A percentile compares a stretch with the other conserved stretches of the same genome.
These are phyloP conservation scores for Medauroidea extradentata DNA, from an alignment of 1,140 invertebrate genomes.

Conservation along the genomic window DNA sequence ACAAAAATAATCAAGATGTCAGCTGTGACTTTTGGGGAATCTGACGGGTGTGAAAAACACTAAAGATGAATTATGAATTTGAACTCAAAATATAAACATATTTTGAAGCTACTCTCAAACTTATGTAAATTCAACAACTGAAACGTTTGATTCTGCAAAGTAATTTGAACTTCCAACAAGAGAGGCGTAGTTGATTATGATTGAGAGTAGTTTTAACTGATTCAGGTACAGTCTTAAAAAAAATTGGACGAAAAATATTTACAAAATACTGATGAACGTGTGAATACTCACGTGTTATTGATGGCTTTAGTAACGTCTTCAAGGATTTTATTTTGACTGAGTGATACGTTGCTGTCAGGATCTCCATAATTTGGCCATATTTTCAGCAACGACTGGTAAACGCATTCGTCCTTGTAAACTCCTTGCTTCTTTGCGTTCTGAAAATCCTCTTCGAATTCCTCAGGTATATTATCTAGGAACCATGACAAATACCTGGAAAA, in stretches of 20 bases:
- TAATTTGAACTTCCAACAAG: background rate
- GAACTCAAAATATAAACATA: too few relatives aligned
- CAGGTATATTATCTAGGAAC: constrained; percentile 30
- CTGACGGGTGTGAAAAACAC: too few relatives aligned
- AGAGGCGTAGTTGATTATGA: too few relatives aligned
- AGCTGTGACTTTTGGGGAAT: too few relatives aligned
- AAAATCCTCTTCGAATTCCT: constrained; percentile 26
- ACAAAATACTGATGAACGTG: constrained; percentile 12
- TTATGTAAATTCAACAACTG: too few relatives aligned
- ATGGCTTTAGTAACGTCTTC: constrained; percentile 34
- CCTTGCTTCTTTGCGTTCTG: constrained; percentile 29
- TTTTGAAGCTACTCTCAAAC: too few relatives aligned
- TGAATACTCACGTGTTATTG: constrained; percentile 31
- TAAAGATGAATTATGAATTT: too few relatives aligned
- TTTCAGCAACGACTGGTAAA: constrained; percentile 41
- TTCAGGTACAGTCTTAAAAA: too few relatives aligned
- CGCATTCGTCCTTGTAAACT: constrained; percentile 33
- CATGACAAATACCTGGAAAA: constrained; percentile 38
- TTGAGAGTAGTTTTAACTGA: too few relatives aligned
- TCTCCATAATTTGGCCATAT: constrained; percentile 31
- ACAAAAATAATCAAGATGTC: too few relatives aligned
- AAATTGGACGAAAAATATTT: background rate
- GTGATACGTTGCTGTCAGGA: constrained; percentile 25
- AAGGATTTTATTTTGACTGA: constrained; percentile 35
- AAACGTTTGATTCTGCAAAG: background rate